Conservation (phyloP, 2,888 invertebrate genomes). For the Amphipoea oculea region DNA sequence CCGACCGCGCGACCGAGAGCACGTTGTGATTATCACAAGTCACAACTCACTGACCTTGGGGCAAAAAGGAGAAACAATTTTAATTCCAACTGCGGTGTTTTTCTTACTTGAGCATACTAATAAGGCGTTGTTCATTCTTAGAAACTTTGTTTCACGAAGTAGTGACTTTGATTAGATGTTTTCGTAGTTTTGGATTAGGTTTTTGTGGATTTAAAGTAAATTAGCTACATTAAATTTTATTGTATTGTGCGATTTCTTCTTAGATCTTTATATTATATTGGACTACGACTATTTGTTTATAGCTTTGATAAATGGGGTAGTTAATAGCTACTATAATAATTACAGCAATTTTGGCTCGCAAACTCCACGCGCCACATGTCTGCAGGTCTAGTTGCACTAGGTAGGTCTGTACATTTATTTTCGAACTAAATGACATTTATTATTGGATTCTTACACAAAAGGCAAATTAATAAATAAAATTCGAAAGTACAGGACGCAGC, state of each 20-base stretch:
- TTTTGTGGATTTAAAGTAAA: constrained; percentile 31
- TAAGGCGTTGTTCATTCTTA: constrained; percentile 77
- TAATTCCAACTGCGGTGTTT: constrained; percentile 82
- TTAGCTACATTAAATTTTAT: background rate
- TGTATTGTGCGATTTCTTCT: background rate
- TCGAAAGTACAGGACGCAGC: constrained; percentile 60
- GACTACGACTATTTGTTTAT: background rate
- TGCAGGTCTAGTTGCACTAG: constrained; percentile 1
- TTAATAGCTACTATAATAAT: constrained; percentile 14
- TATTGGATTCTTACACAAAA: background rate
- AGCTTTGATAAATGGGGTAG: constrained; percentile 5
- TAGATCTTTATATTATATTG: background rate
- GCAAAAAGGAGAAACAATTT: constrained; percentile 87
- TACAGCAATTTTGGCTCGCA: constrained; percentile 22
- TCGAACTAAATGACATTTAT: background rate
- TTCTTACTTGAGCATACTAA: constrained; percentile 82
- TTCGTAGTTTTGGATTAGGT: constrained; percentile 23
- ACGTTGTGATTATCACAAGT: constrained; percentile 82
- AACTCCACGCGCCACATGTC: background rate
- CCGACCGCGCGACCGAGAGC: constrained; percentile 70
- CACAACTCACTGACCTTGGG: constrained; percentile 88
- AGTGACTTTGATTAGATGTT: constrained; percentile 57
- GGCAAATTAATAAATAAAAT: constrained; percentile 28
- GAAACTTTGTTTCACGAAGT: constrained; percentile 63
- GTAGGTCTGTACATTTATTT: background rate